phyloP scores from a whole-genome alignment of 2,888 invertebrate species.

The Hyposoter dolosus region DNA sequence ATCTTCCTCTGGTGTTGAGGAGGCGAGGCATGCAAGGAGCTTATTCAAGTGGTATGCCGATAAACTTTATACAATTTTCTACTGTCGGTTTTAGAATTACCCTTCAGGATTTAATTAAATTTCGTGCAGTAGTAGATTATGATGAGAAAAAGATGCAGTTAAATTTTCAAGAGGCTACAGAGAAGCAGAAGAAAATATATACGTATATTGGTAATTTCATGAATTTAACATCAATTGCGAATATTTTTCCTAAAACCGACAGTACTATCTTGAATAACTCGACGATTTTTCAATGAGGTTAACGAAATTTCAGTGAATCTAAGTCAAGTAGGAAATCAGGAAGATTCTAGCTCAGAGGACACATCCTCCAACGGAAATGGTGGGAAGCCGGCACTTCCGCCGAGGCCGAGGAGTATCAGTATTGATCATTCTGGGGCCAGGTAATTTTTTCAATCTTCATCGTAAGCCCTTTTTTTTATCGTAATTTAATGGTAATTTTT shows the following conservation, averaged over 20 bases:
- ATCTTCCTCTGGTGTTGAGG: constrained; percentile 85
- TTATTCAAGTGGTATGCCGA: constrained; percentile 88
- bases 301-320: constrained; percentile 87
- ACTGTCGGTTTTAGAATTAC: no score
- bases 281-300: constrained; percentile 34
- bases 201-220: no score
- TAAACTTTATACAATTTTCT: constrained; percentile 37
- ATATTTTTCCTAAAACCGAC: no score
- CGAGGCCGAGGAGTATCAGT: constrained; percentile 88
- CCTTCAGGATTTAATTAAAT: no score
- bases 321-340: constrained; percentile 89
- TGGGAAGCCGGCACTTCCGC: constrained; percentile 87
- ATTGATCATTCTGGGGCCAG: constrained; percentile 86
- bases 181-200: no score
- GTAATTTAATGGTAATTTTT: neutral
- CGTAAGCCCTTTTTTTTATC: neutral
- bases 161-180: no score
- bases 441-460: constrained; percentile 68
- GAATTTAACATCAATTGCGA: no score
- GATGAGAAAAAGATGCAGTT: no score
- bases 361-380: constrained; percentile 85
- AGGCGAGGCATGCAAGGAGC: constrained; percentile 88
- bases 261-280: neutral
- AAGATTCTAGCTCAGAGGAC: constrained; percentile 94
- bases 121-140: no score